Evolutionary conservation across 1,140 invertebrate genomes (phyloP).

Genomic region (Sipha flava): DNA sequence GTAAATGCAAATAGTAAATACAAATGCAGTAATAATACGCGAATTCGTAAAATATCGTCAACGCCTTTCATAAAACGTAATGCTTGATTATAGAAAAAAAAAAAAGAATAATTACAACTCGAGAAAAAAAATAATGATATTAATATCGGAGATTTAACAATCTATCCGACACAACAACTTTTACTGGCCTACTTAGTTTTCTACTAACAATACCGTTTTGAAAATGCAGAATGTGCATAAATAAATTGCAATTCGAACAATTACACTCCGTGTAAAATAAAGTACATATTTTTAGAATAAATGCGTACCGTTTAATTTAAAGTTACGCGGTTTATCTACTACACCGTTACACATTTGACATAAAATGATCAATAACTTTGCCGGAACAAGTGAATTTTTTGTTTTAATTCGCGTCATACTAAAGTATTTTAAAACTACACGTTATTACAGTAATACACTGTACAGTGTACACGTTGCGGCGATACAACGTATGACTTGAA

Average conservation of each 20-base stretch:
- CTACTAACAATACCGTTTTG: background rate
- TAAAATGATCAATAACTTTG: background rate
- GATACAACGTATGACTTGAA: no score
- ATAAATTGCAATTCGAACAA: background rate
- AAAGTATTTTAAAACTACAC: no score
- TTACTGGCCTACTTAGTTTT: conserved; percentile 5
- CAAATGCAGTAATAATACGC: no score
- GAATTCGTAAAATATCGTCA: no score
- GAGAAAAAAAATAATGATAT: background rate
- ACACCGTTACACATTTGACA: background rate
- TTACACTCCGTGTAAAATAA: background rate
- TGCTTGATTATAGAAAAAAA: no score
- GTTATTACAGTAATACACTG: no score
- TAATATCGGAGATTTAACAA: background rate
- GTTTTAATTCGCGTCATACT: background rate
- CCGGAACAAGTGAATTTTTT: background rate
- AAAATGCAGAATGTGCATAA: background rate
- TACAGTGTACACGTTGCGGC: no score
- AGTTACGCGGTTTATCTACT: background rate
- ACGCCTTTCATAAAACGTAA: no score
- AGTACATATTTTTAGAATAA: background rate
- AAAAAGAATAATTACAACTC: no score
- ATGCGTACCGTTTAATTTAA: background rate
- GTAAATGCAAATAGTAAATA: no score
- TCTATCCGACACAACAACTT: background rate